Percentiles rank a stretch among this genome's conserved stretches.
phyloP scores from a whole-genome alignment of 2,113 vertebrate genomes.

The Bubalus kerabau region DNA sequence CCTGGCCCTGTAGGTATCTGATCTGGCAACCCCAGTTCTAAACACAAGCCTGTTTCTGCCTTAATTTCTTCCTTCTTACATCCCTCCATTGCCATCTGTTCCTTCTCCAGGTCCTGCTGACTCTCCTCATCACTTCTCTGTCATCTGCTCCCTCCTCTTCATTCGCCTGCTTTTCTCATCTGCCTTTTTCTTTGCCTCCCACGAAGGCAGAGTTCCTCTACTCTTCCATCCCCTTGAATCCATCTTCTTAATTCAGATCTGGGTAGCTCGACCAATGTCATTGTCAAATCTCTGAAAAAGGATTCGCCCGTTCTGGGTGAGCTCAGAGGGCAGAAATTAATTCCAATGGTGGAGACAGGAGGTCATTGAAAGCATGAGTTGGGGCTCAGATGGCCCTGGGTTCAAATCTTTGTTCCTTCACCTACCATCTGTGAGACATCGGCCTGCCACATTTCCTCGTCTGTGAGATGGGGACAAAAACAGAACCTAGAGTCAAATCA shows the following conservation, averaged over 20 bases:
- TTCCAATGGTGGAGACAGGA: background rate
- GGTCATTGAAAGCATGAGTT: background rate
- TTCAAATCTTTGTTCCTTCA: background rate
- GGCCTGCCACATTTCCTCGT: background rate
- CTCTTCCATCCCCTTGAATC: background rate
- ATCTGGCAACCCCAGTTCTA: background rate
- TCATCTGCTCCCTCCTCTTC: background rate
- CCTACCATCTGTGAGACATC: background rate
- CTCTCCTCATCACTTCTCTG: background rate
- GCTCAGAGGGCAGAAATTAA: background rate
- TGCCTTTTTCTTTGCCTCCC: background rate
- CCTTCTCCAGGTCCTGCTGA: background rate
- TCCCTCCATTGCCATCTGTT: background rate
- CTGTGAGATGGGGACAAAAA: background rate
- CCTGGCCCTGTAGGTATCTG: background rate
- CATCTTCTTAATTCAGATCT: background rate
- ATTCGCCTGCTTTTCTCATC: background rate
- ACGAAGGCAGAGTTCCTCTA: background rate
- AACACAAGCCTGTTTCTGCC: background rate
- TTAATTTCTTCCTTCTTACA: background rate
- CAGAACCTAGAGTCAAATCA: background rate
- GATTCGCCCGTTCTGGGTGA: background rate
- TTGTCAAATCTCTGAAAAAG: background rate
- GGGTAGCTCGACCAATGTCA: background rate
- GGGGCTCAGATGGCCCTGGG: background rate